Percentiles rank a stretch among this genome's conserved stretches.
phyloP scores from a whole-genome alignment of 2,888 invertebrate genomes.

The Hipparchia sbordonii region DNA sequence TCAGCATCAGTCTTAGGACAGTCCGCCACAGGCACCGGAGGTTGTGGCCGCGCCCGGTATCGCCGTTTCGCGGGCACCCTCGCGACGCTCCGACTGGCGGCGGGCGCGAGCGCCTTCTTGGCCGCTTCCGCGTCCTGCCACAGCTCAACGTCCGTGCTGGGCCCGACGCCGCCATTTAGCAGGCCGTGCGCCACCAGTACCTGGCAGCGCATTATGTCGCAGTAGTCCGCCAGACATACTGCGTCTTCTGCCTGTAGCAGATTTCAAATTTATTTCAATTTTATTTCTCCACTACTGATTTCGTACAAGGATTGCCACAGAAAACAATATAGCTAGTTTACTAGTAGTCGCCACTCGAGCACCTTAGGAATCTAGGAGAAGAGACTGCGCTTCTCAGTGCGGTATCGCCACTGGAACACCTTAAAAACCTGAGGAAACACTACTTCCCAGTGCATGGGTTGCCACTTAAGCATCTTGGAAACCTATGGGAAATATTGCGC shows the following conservation, averaged over 20 bases:
- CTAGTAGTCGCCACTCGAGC: too few relatives aligned
- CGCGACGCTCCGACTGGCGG: conserved; percentile 79
- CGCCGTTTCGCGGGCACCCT: conserved; percentile 64
- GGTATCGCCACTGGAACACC: too few relatives aligned
- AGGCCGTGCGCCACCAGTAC: conserved; percentile 90
- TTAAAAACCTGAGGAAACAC: too few relatives aligned
- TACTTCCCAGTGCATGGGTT: too few relatives aligned
- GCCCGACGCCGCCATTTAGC: conserved; percentile 85
- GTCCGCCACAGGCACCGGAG: conserved; percentile 53
- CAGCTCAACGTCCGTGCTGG: conserved; percentile 90
- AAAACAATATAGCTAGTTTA: too few relatives aligned
- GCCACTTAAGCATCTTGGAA: too few relatives aligned
- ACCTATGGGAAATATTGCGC: too few relatives aligned
- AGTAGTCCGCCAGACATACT: conserved; percentile 96
- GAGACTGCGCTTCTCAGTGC: too few relatives aligned
- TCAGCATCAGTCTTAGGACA: conserved; percentile 56
- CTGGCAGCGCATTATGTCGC: conserved; percentile 97
- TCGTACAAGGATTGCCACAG: too few relatives aligned
- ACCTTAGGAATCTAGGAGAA: too few relatives aligned
- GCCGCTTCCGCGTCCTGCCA: conserved; percentile 91
- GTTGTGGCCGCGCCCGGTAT: conserved; percentile 40
- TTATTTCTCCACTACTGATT: too few relatives aligned
- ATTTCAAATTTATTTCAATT: neutral
- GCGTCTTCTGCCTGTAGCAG: conserved; percentile 91
- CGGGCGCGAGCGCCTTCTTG: conserved; percentile 84